These are phyloP conservation scores for Mythimna albipuncta DNA, from an alignment of 2,888 invertebrate genomes.

Conservation along the genomic window DNA sequence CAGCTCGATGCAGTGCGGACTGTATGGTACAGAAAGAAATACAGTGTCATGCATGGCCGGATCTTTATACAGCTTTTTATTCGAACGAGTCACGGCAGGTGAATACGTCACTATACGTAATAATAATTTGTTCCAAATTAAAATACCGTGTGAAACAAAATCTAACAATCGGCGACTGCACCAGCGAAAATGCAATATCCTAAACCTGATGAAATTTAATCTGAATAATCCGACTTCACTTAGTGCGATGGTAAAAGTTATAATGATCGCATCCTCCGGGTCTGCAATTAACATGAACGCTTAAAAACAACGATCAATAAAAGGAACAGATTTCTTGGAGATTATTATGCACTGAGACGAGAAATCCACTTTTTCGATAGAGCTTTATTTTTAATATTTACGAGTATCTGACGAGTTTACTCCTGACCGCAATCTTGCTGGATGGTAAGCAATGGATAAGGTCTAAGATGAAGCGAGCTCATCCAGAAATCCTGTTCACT, in stretches of 20 bases:
- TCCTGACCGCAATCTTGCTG: neutral
- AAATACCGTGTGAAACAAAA: constrained; percentile 61
- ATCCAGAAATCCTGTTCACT: neutral
- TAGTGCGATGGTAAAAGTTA: constrained; percentile 22
- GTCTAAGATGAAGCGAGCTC: neutral
- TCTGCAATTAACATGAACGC: neutral
- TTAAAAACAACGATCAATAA: neutral
- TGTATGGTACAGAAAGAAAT: constrained; percentile 63
- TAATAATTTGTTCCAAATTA: constrained; percentile 49
- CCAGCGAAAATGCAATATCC: constrained; percentile 14
- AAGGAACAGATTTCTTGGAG: neutral
- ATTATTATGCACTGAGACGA: neutral
- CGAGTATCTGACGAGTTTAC: neutral
- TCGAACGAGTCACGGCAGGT: constrained; percentile 68
- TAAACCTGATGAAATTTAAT: constrained; percentile 30
- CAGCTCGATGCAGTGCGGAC: constrained; percentile 66
- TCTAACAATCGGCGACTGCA: constrained; percentile 45
- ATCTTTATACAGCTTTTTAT: constrained; percentile 75
- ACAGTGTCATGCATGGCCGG: constrained; percentile 73
- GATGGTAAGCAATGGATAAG: neutral
- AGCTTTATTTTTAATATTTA: neutral
- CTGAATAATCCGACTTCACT: constrained; percentile 4
- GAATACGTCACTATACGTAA: constrained; percentile 64
- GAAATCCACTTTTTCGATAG: neutral
- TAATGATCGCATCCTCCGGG: constrained; percentile 14